A percentile compares a stretch with the other conserved stretches of the same genome.
Conservation (phyloP, 2,113 vertebrate species). For the Malurus cyaneus region DNA sequence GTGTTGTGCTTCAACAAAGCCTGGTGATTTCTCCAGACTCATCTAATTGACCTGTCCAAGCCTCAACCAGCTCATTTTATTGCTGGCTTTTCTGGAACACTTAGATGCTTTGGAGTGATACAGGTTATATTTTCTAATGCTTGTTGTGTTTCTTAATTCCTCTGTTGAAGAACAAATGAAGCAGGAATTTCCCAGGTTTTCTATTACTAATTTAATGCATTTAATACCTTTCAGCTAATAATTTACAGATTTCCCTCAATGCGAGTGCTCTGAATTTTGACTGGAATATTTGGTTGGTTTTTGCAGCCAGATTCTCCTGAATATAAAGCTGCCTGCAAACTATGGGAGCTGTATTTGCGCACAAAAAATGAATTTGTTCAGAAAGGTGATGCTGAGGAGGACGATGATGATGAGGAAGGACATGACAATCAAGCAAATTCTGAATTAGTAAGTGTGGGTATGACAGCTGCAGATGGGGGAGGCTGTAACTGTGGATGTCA, state of each 20-base stretch:
- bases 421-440: constrained; percentile 85
- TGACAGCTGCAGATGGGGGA: not conserved
- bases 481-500: not conserved
- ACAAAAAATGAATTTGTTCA: constrained; percentile 98
- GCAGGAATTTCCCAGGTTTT: not conserved
- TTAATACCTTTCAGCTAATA: not conserved
- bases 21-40: not conserved
- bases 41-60: not conserved
- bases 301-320: constrained; percentile 90
- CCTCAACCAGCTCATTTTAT: not conserved
- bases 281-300: not conserved
- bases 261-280: not conserved
- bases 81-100: not conserved
- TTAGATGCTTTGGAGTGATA: not conserved
- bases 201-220: not conserved
- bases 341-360: constrained; percentile 96
- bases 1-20: not conserved
- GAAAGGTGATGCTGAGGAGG: constrained; percentile 91
- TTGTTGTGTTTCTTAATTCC: not conserved
- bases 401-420: constrained; percentile 90
- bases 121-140: not conserved
- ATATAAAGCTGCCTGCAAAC: constrained; percentile 92
- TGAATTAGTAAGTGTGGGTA: constrained; percentile 85
- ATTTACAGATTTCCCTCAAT: not conserved
- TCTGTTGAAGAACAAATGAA: not conserved